A percentile compares a stretch with the other conserved stretches of the same genome.
Conservation (phyloP, 2,113 vertebrate species). For the Vireo altiloquus region DNA sequence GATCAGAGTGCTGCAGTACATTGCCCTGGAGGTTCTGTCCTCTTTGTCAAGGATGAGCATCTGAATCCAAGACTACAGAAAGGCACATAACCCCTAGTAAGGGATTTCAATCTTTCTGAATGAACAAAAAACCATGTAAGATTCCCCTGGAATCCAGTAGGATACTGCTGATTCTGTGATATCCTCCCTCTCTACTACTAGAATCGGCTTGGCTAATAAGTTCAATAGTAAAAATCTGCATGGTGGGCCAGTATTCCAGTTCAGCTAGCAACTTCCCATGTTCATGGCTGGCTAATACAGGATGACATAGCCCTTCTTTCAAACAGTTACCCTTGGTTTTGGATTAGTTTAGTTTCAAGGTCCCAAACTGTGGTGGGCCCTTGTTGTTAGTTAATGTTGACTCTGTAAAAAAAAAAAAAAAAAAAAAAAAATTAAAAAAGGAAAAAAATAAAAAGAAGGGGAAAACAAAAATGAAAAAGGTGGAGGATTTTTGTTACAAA, state of each 20-base stretch:
- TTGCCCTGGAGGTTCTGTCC: not conserved
- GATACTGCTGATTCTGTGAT: not conserved
- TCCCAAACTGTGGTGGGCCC: conserved; percentile 61
- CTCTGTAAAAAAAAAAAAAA: conserved; percentile 7
- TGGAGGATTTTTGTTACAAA: conserved; percentile 78
- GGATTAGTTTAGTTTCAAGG: conserved; percentile 27
- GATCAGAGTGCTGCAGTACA: not conserved
- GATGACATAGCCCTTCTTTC: not conserved
- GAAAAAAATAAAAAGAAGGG: not conserved
- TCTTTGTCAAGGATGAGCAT: not conserved
- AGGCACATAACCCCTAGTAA: not conserved
- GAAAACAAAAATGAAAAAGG: not conserved
- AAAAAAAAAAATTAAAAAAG: not conserved
- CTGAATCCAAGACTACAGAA: not conserved
- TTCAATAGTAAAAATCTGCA: not conserved
- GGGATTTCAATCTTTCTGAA: not conserved
- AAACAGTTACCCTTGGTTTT: conserved; percentile 44
- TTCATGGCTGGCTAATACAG: not conserved
- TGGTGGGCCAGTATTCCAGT: not conserved
- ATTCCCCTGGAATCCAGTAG: not conserved
- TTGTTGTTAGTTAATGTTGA: conserved; percentile 61
- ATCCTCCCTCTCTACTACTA: not conserved
- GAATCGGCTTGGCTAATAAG: not conserved
- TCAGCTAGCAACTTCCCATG: not conserved
- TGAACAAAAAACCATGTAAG: not conserved